These are phyloP conservation scores for Stercorarius parasiticus DNA, from an alignment of 2,113 vertebrate genomes.

Conservation along the genomic window DNA sequence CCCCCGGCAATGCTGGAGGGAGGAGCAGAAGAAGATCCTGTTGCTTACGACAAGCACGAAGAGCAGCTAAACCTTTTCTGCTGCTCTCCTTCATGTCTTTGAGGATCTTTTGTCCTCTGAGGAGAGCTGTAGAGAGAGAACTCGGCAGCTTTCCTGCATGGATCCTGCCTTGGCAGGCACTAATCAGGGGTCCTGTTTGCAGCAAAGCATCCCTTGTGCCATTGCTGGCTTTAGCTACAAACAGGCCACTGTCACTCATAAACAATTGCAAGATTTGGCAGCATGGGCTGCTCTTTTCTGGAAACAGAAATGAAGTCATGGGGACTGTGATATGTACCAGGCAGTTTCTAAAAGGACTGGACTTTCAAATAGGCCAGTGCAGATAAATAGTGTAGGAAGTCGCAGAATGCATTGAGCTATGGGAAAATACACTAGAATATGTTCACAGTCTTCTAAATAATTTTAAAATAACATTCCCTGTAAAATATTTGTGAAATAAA, in stretches of 20 bases:
- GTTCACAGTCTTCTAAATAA: background rate
- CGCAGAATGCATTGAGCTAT: background rate
- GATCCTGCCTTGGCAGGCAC: background rate
- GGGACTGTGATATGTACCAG: background rate
- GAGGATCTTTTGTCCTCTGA: background rate
- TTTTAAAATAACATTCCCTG: background rate
- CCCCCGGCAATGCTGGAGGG: background rate
- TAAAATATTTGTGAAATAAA: background rate
- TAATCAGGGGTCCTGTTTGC: background rate
- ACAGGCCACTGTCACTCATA: slow-evolving; percentile 39
- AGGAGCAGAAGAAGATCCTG: background rate
- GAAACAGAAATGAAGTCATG: slow-evolving; percentile 42
- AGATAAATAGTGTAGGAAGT: background rate
- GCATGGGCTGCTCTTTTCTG: slow-evolving; percentile 14
- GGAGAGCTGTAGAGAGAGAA: background rate
- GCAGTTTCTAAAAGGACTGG: background rate
- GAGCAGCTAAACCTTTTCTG: background rate
- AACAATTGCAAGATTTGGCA: slow-evolving; percentile 59
- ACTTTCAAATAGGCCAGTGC: background rate
- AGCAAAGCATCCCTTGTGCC: background rate
- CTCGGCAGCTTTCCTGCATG: background rate
- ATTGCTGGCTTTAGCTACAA: slow-evolving; percentile 41
- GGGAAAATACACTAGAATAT: background rate
- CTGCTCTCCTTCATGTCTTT: background rate
- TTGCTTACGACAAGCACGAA: background rate